phyloP scores from a whole-genome alignment of 2,797 vertebrate genomes.

The Myotis daubentonii region DNA sequence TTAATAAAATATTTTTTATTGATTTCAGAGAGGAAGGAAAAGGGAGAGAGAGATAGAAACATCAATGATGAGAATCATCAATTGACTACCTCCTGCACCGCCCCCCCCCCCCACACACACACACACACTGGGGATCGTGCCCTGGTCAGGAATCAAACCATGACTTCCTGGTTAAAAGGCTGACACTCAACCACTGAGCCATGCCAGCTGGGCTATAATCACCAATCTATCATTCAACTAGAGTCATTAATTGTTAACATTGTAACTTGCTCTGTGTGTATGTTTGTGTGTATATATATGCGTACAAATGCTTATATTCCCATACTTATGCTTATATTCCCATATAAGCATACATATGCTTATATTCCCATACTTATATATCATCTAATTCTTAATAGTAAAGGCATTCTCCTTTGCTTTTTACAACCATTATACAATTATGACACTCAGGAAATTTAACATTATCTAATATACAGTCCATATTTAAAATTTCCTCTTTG shows the following conservation, averaged over 20 bases:
- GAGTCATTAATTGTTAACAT: not conserved
- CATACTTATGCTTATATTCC: not conserved
- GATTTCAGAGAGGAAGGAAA: too few relatives aligned
- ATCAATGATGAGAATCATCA: too few relatives aligned
- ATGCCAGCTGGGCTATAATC: not conserved
- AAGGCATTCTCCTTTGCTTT: not conserved
- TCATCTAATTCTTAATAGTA: not conserved
- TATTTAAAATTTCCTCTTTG: not conserved
- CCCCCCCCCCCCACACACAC: accelerated
- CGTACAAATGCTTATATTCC: too few relatives aligned
- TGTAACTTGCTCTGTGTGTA: not conserved
- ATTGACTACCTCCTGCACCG: too few relatives aligned
- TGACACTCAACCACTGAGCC: too few relatives aligned
- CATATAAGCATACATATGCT: not conserved
- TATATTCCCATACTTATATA: not conserved
- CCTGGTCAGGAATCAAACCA: too few relatives aligned
- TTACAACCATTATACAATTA: not conserved
- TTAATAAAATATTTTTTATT: too few relatives aligned
- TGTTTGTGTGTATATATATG: not conserved
- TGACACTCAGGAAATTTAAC: not conserved
- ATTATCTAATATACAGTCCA: not conserved
- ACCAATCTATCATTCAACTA: not conserved
- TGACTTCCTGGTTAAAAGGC: too few relatives aligned
- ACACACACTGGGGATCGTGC: too few relatives aligned
- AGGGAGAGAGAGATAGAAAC: too few relatives aligned